phyloP scores from a whole-genome alignment of 2,113 vertebrate species.

The Melanerpes formicivorus region DNA sequence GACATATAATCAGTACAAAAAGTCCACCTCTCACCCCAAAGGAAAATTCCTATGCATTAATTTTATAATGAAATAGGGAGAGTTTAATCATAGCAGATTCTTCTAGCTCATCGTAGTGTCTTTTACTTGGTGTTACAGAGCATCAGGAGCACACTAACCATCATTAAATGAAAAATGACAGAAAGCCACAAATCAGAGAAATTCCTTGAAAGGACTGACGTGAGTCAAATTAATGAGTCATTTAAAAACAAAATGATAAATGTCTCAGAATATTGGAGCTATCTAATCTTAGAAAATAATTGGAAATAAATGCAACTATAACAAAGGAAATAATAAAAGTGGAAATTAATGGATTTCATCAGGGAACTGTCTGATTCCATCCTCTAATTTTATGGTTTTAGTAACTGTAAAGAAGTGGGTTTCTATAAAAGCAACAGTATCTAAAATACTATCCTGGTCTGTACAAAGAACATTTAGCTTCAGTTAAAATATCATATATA shows the following conservation, averaged over 20 bases:
- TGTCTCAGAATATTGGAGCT: background rate
- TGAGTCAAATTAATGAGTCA: constrained; percentile 43
- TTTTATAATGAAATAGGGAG: background rate
- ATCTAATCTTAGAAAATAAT: background rate
- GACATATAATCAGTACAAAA: background rate
- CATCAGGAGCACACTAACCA: background rate
- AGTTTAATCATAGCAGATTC: background rate
- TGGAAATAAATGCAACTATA: background rate
- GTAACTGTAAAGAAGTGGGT: background rate
- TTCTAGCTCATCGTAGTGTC: background rate
- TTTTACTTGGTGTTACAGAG: background rate
- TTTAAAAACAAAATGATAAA: background rate
- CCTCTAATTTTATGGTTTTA: background rate
- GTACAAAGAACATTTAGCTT: background rate
- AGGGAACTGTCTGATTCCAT: background rate
- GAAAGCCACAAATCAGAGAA: background rate
- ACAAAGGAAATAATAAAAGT: background rate
- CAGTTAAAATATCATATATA: background rate
- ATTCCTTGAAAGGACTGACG: background rate
- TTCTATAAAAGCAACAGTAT: background rate
- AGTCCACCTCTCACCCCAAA: background rate
- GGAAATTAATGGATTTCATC: background rate
- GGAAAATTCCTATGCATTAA: background rate
- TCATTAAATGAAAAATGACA: background rate
- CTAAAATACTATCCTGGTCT: background rate